phyloP scores from a whole-genome alignment of 2,113 vertebrate genomes.

The Otis tarda region DNA sequence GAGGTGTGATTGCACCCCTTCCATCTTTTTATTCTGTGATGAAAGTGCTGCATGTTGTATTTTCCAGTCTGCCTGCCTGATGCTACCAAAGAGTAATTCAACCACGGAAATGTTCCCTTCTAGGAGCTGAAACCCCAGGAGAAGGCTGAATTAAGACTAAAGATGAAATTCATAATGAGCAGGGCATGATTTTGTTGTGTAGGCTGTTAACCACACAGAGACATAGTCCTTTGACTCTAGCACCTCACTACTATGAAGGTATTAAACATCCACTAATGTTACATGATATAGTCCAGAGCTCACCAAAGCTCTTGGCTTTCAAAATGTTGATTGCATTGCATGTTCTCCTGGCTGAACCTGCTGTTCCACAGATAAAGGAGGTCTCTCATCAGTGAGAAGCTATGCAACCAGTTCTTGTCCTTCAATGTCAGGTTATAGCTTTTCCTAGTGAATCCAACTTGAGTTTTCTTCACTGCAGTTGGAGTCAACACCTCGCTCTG shows the following conservation, averaged over 20 bases:
- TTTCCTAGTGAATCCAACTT: background rate
- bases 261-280: background rate
- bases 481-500: background rate
- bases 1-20: background rate
- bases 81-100: background rate
- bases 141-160: background rate
- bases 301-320: background rate
- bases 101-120: background rate
- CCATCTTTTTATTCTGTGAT: background rate
- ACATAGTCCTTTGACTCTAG: background rate
- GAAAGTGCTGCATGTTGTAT: background rate
- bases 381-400: background rate
- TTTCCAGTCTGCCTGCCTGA: background rate
- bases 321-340: background rate
- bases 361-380: background rate
- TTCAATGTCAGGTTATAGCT: background rate
- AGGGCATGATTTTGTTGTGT: background rate
- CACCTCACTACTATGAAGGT: background rate
- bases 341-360: background rate
- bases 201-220: background rate
- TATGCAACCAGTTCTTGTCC: background rate
- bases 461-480: background rate
- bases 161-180: background rate
- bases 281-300: background rate
- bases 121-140: background rate